Evolutionary conservation across 2,113 vertebrate genomes (phyloP).

Genomic region (Apeltes quadracus): DNA sequence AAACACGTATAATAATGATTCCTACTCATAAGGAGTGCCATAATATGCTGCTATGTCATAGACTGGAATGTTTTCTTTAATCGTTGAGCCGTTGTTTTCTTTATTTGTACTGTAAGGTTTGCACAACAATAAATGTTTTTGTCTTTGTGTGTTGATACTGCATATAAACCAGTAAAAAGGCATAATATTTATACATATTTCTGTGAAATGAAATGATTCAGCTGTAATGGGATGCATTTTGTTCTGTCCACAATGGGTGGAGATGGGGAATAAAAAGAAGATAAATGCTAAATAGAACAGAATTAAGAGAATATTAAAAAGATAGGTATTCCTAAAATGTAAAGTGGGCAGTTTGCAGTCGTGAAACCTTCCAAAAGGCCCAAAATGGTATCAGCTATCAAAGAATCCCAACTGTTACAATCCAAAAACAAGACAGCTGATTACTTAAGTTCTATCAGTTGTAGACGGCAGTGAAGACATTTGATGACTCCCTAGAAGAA

Average conservation of each 20-base stretch:
- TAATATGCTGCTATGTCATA: constrained; percentile 78
- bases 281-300: neutral
- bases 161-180: neutral
- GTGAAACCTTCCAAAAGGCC: neutral
- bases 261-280: neutral
- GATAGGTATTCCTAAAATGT: neutral
- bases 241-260: neutral
- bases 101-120: constrained; percentile 75
- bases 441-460: neutral
- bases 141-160: constrained; percentile 41
- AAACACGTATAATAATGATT: constrained; percentile 64
- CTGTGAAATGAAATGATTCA: neutral
- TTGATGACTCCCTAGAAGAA: neutral
- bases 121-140: constrained; percentile 76
- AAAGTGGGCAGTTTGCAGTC: no score
- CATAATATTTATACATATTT: neutral
- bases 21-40: constrained; percentile 64
- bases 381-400: neutral
- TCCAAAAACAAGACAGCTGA: neutral
- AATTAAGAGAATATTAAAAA: no score
- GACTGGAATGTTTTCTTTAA: constrained; percentile 73
- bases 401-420: neutral
- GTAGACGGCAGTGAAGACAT: neutral
- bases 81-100: constrained; percentile 60
- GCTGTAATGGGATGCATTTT: neutral